Percentiles rank a stretch among this genome's conserved stretches.
phyloP scores from a whole-genome alignment of 2,797 vertebrate species.

The Pogoniulus pusillus region DNA sequence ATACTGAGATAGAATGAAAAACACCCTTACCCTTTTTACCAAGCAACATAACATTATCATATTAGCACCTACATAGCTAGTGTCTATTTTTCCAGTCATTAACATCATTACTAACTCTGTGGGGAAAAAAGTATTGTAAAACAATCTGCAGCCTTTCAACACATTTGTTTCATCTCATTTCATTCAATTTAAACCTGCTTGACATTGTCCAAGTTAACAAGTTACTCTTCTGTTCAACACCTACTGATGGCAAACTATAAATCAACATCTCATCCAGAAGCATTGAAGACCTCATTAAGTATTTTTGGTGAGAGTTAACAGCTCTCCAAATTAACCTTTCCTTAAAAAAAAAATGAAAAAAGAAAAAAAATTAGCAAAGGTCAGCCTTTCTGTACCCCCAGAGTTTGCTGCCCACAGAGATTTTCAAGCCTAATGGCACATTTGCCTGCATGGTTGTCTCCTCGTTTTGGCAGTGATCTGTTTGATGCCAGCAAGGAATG shows the following conservation, averaged over 20 bases:
- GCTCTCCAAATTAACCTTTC: conserved; percentile 49
- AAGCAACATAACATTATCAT: background rate
- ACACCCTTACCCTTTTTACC: background rate
- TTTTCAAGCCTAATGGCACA: conserved; percentile 58
- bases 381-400: conserved; percentile 4
- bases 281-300: conserved; percentile 39
- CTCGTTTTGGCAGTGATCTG: conserved; percentile 62
- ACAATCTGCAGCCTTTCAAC: conserved; percentile 24
- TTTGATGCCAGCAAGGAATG: conserved; percentile 58
- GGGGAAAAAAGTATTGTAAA: conserved; percentile 22
- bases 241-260: conserved; percentile 16
- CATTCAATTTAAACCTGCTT: conserved; percentile 40
- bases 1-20: background rate
- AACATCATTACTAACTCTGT: background rate
- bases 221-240: conserved; percentile 3
- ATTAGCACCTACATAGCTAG: background rate
- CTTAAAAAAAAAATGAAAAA: conserved; percentile 22
- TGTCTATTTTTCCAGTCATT: background rate
- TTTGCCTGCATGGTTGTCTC: conserved; percentile 56
- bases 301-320: conserved; percentile 35
- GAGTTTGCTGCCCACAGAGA: conserved; percentile 45
- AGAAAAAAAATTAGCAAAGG: conserved; percentile 5
- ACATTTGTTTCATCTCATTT: conserved; percentile 20
- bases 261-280: conserved; percentile 10
- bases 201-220: conserved; percentile 21